A percentile compares a stretch with the other conserved stretches of the same genome.
These are phyloP conservation scores for Gonioctena quinquepunctata DNA, from an alignment of 1,140 invertebrate species.

Conservation along the genomic window DNA sequence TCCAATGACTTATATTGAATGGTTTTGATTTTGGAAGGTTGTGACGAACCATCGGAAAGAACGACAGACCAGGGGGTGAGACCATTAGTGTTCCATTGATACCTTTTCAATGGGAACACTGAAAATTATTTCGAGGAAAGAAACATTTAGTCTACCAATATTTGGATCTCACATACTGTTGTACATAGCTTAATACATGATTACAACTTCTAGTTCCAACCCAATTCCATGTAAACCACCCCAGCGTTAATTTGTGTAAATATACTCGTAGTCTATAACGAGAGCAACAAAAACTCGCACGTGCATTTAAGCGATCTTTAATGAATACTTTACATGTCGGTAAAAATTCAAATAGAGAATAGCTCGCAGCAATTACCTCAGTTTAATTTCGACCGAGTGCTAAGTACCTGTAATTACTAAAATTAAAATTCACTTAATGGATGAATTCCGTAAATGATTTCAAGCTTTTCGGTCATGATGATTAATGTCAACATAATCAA, in stretches of 20 bases:
- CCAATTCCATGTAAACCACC: neutral
- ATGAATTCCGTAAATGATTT: neutral
- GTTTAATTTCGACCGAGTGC: neutral
- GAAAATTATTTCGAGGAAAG: too few species aligned
- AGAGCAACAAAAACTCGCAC: neutral
- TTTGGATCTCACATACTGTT: too few species aligned
- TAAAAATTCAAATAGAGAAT: neutral
- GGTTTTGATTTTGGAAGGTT: too few species aligned
- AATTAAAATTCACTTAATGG: neutral
- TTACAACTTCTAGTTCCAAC: too few species aligned
- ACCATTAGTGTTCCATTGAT: too few species aligned
- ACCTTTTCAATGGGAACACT: too few species aligned
- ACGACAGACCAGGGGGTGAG: too few species aligned
- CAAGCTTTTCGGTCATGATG: neutral
- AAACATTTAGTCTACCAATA: too few species aligned
- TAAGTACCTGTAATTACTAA: neutral
- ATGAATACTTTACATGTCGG: neutral
- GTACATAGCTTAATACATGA: too few species aligned
- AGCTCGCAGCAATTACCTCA: neutral
- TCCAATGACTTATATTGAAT: too few species aligned
- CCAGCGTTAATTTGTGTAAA: neutral
- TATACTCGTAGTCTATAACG: neutral
- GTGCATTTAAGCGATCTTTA: neutral
- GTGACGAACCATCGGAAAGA: too few species aligned
- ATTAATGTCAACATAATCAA: neutral